A percentile compares a stretch with the other conserved stretches of the same genome.
These are phyloP conservation scores for Callitettix versicolor DNA, from an alignment of 1,140 invertebrate species.

Conservation along the genomic window DNA sequence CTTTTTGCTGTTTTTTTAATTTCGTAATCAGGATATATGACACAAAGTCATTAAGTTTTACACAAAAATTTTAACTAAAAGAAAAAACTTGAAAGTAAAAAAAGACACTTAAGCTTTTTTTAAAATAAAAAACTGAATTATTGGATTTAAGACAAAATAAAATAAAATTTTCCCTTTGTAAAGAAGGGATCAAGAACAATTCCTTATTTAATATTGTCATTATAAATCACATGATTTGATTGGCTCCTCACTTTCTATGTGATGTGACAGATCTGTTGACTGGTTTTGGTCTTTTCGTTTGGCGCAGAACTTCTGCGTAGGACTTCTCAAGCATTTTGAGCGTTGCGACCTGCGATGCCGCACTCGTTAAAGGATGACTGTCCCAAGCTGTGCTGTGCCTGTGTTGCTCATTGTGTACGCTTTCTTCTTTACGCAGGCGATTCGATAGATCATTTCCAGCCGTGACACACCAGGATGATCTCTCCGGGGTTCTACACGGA, in stretches of 20 bases:
- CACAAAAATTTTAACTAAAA: too few species aligned
- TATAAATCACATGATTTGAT: constrained; percentile 8
- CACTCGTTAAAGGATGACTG: constrained; percentile 32
- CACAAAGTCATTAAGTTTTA: too few species aligned
- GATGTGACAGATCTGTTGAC: background rate
- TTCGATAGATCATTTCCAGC: constrained; percentile 33
- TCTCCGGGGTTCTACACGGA: constrained; percentile 41
- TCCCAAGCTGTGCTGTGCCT: constrained; percentile 8
- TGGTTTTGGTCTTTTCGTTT: constrained; percentile 6
- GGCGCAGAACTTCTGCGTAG: constrained; percentile 66
- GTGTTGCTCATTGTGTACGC: background rate
- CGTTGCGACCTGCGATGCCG: constrained; percentile 60
- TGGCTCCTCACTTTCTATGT: background rate
- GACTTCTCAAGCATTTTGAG: constrained; percentile 67
- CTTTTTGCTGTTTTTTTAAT: too few species aligned
- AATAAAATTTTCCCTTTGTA: too few species aligned
- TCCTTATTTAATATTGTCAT: constrained; percentile 5
- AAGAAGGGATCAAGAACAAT: too few species aligned
- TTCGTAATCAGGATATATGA: too few species aligned
- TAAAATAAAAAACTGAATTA: too few species aligned
- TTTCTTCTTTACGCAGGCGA: constrained; percentile 18
- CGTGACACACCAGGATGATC: constrained; percentile 27
- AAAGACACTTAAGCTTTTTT: too few species aligned
- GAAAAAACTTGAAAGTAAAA: too few species aligned
- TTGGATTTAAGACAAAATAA: too few species aligned